phyloP scores from a whole-genome alignment of 1,140 invertebrate species.

The Eupristina koningsbergeri region DNA sequence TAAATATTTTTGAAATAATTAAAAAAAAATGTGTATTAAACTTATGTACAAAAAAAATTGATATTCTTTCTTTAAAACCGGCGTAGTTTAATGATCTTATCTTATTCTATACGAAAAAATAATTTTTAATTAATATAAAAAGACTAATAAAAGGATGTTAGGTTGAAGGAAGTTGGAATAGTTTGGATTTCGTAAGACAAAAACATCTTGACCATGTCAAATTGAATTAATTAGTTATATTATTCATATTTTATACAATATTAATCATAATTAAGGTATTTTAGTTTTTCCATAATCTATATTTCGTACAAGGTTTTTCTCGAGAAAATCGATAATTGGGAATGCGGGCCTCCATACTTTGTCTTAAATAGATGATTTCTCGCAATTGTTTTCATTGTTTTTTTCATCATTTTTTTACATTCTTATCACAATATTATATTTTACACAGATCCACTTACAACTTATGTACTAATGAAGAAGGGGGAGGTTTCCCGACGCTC shows the following conservation, averaged over 20 bases:
- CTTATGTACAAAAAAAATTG: no score
- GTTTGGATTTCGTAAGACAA: neutral
- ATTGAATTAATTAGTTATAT: slow-evolving; percentile 71
- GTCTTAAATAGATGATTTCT: slow-evolving; percentile 59
- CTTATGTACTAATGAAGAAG: slow-evolving; percentile 61
- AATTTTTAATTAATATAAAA: no score
- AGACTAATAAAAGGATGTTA: neutral
- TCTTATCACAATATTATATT: slow-evolving; percentile 72
- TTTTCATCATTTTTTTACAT: slow-evolving; percentile 62
- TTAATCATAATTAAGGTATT: slow-evolving; percentile 72
- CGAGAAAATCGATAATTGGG: slow-evolving; percentile 62
- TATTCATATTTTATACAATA: slow-evolving; percentile 73
- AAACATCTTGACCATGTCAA: slow-evolving; percentile 53
- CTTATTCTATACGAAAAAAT: no score
- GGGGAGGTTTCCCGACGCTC: slow-evolving; percentile 45
- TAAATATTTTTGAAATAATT: no score
- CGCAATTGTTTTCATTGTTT: slow-evolving; percentile 36
- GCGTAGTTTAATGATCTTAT: no score
- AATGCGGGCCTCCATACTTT: slow-evolving; percentile 55
- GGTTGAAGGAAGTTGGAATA: neutral
- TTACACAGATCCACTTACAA: slow-evolving; percentile 69
- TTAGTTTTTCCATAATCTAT: slow-evolving; percentile 69
- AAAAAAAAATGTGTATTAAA: no score
- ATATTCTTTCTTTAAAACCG: no score
- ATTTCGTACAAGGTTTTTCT: slow-evolving; percentile 67